phyloP scores from a whole-genome alignment of 2,888 invertebrate genomes.

The Ornithoptera priamus region DNA sequence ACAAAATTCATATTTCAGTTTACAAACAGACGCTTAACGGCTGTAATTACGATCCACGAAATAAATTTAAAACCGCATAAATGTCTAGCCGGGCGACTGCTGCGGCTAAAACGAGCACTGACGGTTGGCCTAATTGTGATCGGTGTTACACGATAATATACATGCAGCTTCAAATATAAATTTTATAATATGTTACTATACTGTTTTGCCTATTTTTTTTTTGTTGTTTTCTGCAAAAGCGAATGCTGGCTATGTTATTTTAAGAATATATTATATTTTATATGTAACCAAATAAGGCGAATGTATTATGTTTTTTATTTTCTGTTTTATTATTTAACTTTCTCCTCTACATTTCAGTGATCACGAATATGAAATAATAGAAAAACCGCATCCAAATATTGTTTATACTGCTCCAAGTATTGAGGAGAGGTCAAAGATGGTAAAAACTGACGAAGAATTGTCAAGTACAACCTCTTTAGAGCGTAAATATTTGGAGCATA shows the following conservation, averaged over 20 bases:
- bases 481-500: constrained; percentile 70
- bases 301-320: constrained; percentile 19
- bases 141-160: constrained; percentile 53
- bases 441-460: constrained; percentile 72
- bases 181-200: constrained; percentile 54
- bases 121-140: constrained; percentile 76
- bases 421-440: constrained; percentile 59
- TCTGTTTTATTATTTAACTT: constrained; percentile 22
- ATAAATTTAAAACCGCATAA: constrained; percentile 55
- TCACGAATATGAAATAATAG: constrained; percentile 95
- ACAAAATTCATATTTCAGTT: constrained; percentile 41
- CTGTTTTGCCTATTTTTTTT: constrained; percentile 54
- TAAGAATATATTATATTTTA: not conserved
- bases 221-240: constrained; percentile 36
- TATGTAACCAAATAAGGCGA: not conserved
- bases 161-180: constrained; percentile 71
- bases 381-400: constrained; percentile 81
- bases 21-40: constrained; percentile 59
- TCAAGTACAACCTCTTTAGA: constrained; percentile 76
- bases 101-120: constrained; percentile 77
- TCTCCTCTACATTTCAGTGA: constrained; percentile 81
- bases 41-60: constrained; percentile 55
- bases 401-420: constrained; percentile 59
- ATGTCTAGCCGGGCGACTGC: constrained; percentile 65
- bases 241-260: constrained; percentile 36